phyloP scores from a whole-genome alignment of 2,113 vertebrate genomes.

The Alces alces region DNA sequence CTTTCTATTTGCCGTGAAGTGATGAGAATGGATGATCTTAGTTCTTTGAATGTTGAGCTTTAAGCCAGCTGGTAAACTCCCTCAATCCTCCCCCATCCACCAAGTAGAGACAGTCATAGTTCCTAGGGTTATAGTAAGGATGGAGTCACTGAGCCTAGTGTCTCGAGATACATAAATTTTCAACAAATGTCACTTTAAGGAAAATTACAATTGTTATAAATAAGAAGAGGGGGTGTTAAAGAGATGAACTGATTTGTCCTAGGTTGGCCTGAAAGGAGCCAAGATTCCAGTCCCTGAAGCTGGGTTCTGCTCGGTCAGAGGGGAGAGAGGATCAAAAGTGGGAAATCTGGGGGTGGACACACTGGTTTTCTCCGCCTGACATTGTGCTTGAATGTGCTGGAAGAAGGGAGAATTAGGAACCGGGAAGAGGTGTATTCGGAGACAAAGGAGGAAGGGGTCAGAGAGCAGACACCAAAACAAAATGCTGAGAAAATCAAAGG shows the following conservation, averaged over 20 bases:
- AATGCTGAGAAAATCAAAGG: conserved; percentile 25
- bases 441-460: conserved; percentile 44
- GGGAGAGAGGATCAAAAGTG: conserved; percentile 44
- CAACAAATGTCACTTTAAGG: not conserved
- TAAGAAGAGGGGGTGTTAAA: not conserved
- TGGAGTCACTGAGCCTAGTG: not conserved
- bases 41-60: not conserved
- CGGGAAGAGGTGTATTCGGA: not conserved
- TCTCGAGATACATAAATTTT: not conserved
- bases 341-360: conserved; percentile 54
- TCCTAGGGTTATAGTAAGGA: not conserved
- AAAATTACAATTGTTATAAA: not conserved
- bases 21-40: not conserved
- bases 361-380: not conserved
- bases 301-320: not conserved
- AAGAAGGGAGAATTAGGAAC: not conserved
- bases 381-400: not conserved
- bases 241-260: not conserved
- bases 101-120: not conserved
- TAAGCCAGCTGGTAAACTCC: not conserved
- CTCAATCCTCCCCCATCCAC: not conserved
- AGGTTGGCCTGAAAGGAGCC: not conserved
- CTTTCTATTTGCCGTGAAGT: not conserved
- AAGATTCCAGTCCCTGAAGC: not conserved
- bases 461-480: conserved; percentile 35